Conservation (phyloP, 2,888 invertebrate genomes). For the Epiblema foenella region DNA sequence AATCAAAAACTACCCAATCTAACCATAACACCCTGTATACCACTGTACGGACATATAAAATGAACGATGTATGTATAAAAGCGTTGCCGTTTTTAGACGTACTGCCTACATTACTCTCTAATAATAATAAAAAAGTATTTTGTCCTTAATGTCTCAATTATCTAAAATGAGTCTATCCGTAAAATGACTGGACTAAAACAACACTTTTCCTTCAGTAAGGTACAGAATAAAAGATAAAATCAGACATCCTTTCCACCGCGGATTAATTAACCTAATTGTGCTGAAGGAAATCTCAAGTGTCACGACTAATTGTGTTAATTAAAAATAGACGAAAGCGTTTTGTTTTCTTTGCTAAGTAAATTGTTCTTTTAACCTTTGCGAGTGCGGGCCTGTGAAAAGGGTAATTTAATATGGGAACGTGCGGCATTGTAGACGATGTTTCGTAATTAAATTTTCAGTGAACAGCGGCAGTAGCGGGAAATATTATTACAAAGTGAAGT, state of each 20-base stretch:
- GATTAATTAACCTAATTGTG: slow-evolving; percentile 36
- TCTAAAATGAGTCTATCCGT: slow-evolving; percentile 2
- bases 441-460: slow-evolving; percentile 14
- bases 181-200: slow-evolving; percentile 12
- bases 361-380: slow-evolving; percentile 28
- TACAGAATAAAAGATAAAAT: slow-evolving; percentile 2
- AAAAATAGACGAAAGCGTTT: slow-evolving; percentile 31
- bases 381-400: slow-evolving; percentile 6
- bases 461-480: not conserved
- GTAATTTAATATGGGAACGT: slow-evolving; percentile 20
- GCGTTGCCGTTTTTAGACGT: not conserved
- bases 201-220: not conserved
- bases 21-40: not conserved
- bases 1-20: not conserved
- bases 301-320: slow-evolving; percentile 36
- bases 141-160: not conserved
- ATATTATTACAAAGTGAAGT: not conserved
- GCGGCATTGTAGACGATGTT: slow-evolving; percentile 9
- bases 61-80: not conserved
- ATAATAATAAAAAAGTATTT: not conserved
- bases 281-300: slow-evolving; percentile 23
- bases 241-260: slow-evolving; percentile 1
- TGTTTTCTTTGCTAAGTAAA: slow-evolving; percentile 31
- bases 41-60: not conserved
- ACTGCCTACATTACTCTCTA: not conserved